Evolutionary conservation across 2,113 vertebrate species (phyloP).

Genomic region (Lipophrys pholis): DNA sequence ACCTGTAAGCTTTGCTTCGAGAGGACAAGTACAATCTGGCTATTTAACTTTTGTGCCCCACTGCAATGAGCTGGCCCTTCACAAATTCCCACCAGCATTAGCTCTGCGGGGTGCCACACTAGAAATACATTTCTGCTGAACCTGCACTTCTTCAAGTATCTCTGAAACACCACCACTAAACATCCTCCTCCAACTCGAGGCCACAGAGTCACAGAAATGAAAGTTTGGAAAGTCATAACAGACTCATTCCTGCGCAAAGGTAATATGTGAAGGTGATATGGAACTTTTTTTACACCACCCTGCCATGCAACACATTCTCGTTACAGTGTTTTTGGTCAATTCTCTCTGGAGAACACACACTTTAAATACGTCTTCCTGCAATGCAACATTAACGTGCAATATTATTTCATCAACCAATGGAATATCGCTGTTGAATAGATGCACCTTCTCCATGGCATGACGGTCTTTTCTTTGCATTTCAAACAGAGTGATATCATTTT

Average conservation of each 20-base stretch:
- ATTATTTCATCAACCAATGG: conserved; percentile 3
- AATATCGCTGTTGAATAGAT: not conserved
- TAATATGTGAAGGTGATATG: not conserved
- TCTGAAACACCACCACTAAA: conserved; percentile 14
- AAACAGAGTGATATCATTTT: not conserved
- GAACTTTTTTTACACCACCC: not conserved
- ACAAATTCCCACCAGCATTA: conserved; percentile 39
- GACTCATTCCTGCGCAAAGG: not conserved
- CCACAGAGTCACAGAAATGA: conserved; percentile 30
- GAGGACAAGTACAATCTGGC: conserved; percentile 21
- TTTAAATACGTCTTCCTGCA: not conserved
- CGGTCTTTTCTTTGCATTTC: too few relatives aligned
- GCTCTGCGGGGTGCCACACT: conserved; percentile 47
- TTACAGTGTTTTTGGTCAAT: too few relatives aligned
- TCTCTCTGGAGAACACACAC: not conserved
- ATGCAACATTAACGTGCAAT: not conserved
- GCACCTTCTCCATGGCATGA: not conserved
- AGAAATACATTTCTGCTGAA: conserved; percentile 65
- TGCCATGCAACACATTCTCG: not conserved
- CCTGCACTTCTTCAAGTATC: conserved; percentile 45
- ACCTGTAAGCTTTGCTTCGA: conserved; percentile 16
- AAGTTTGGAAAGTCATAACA: conserved; percentile 19
- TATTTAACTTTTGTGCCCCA: conserved; percentile 40
- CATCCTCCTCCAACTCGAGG: conserved; percentile 1
- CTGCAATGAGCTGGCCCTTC: conserved; percentile 33